Evolutionary conservation across 2,888 invertebrate species (phyloP).

Genomic region (Drosophila niveifrons): DNA sequence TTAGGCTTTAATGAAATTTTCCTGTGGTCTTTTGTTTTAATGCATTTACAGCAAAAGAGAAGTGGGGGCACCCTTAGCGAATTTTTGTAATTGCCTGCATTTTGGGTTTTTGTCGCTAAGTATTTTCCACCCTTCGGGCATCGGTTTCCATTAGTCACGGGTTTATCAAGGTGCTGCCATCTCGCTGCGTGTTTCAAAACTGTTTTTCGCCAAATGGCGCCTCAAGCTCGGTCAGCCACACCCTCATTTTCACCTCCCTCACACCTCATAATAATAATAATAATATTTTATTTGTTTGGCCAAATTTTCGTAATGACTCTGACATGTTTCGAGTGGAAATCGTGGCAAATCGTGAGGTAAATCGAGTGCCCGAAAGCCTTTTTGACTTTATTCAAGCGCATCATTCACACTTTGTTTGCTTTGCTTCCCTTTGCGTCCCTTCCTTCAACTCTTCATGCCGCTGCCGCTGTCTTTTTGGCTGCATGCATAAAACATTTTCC

Average conservation of each 20-base stretch:
- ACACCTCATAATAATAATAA: conserved; percentile 30
- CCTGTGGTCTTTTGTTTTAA: conserved; percentile 68
- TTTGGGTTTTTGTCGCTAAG: conserved; percentile 54
- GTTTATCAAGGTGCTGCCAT: conserved; percentile 74
- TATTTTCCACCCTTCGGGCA: conserved; percentile 56
- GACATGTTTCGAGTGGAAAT: conserved; percentile 46
- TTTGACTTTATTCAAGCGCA: conserved; percentile 53
- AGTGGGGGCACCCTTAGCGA: conserved; percentile 18
- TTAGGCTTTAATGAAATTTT: conserved; percentile 68
- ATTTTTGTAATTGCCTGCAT: conserved; percentile 59
- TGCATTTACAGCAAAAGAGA: conserved; percentile 49
- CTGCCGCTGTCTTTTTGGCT: conserved; percentile 14
- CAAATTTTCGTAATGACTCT: conserved; percentile 26
- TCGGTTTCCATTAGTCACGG: conserved; percentile 71
- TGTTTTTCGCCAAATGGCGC: conserved; percentile 52
- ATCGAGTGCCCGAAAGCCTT: conserved; percentile 36
- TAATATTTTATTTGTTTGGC: conserved; percentile 42
- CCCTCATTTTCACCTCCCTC: conserved; percentile 25
- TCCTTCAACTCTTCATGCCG: not conserved
- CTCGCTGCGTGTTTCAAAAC: conserved; percentile 30
- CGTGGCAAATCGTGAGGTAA: conserved; percentile 23
- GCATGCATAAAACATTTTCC: conserved; percentile 72
- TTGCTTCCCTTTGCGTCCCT: not conserved
- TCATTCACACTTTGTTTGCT: conserved; percentile 70
- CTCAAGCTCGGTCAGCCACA: conserved; percentile 45